Percentiles rank a stretch among this genome's conserved stretches.
Evolutionary conservation across 1,140 invertebrate genomes (phyloP).

Genomic region (Steinernema khuongi): DNA sequence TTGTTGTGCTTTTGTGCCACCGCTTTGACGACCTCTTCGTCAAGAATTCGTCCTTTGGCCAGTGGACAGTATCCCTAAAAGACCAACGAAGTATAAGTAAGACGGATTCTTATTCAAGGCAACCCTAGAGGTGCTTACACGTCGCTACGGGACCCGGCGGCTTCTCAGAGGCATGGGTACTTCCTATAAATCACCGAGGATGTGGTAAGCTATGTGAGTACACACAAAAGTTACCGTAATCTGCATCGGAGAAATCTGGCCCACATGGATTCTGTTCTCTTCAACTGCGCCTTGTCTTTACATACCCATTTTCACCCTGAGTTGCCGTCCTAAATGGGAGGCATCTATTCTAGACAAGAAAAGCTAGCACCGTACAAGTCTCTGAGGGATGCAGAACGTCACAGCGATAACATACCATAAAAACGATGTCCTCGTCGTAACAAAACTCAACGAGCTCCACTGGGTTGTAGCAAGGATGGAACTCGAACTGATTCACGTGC

Average conservation of each 20-base stretch:
- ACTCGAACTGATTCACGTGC: slow-evolving; percentile 62
- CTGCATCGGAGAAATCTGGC: not conserved
- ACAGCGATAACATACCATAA: slow-evolving; percentile 46
- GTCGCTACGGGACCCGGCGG: no score
- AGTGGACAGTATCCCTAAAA: slow-evolving; percentile 61
- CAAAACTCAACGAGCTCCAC: slow-evolving; percentile 57
- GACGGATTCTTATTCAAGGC: no score
- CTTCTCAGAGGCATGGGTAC: no score
- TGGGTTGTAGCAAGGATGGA: slow-evolving; percentile 61
- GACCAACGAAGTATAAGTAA: not conserved
- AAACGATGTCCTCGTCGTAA: slow-evolving; percentile 55
- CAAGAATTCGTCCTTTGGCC: slow-evolving; percentile 59
- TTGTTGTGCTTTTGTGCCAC: slow-evolving; percentile 47
- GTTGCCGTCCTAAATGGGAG: no score
- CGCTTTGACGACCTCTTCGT: slow-evolving; percentile 43
- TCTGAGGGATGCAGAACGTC: not conserved
- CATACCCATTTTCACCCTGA: no score
- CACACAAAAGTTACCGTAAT: slow-evolving; percentile 17
- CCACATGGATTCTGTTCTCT: slow-evolving; percentile 20
- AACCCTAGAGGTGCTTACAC: no score
- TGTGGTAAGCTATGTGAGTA: no score
- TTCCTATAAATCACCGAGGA: no score
- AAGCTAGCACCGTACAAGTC: no score
- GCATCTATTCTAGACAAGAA: no score
- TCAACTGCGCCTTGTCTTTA: no score